Base-by-base conservation (phyloP, 2,888 invertebrate genomes). In the Luperina nickerlii region DNA sequence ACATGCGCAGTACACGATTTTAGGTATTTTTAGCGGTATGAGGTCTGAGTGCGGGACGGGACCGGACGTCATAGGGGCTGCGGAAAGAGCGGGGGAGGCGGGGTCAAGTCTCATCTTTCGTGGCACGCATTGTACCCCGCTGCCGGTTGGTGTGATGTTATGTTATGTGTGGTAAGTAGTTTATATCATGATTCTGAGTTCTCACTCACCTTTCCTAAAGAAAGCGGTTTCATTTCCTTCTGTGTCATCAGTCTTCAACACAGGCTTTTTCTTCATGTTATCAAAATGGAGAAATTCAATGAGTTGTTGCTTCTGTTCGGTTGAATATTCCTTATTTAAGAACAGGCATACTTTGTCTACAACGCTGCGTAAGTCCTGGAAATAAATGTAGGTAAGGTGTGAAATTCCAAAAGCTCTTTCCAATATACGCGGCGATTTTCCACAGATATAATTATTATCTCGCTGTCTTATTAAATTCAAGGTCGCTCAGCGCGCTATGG, bases 261-360 rank as follows among this genome's bases (percentile, higher is more conserved):
- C 79, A 0, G 81, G 69, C 82, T 96, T 97, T 20, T 94, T 92
- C 91, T 97, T 97, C 97, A 98, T 97, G 73, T 94, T 97, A 4
- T 95, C 94, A 88, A 98, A 97, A 80, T 95, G 96, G 66, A 97
- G 96, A 89, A 97, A 96, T 3, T 96, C 89, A 0, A 92, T 93
- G 54, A 98, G 92, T n/a, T 90, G 86, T 24, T 92, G 87, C 65
- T 97, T 94, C 81, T 97, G 95, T 7, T 96, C 95, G 0, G 92
- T 89, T 0, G 94, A 92, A 80, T 96, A 96, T 73, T 91, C 87
- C 66, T 94, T 95, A 18, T 94, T 95, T 32, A 97, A 91, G 88
- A 97, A 97, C 0, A 89, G 77, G n/a, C 96, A 96, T 1, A 97
- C 96, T 83, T 92, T 94, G 74, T 93, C 93, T 75, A 97, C 96